Base-by-base conservation (phyloP, 1,140 invertebrate genomes). In the Drosophila sucinea region DNA sequence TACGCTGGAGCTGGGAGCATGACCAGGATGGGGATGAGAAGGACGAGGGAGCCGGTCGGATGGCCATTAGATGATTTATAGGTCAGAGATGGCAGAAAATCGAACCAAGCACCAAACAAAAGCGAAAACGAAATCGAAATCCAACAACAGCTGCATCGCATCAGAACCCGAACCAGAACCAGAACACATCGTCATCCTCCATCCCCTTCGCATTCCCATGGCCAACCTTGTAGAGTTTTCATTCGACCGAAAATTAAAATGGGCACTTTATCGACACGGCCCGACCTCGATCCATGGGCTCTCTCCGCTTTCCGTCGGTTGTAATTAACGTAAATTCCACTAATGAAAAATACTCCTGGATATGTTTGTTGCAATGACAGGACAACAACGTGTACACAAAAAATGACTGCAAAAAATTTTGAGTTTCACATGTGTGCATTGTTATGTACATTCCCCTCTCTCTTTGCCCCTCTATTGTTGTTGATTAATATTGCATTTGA, bases 51-150 rank as follows among this genome's bases (percentile, higher is more conserved):
- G 65, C 30, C 23, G 58, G 40, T 10, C 30, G 58, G 58, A 62
- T 30, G 79, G 67, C 84, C 83, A 86, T 86, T 86, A 86, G 83
- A 86, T 86, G 83, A 86, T 86, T 86, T 86, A 86, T 86, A 86
- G 83, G 83, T 86, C 83, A 86, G 79, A 72, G 51, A 67, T 60
- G 63, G 44, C 44, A 51, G 44, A 51, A 51, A 51, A 51, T 51
- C 44, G 44, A 51, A 51, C 44, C 78, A 72, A 57, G 55, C 33
- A 47, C 55, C 63, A 77, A 77, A 68, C 69, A 62, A 85, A 75
- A 70, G 55, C 73, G 55, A 79, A 78, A 69, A 54, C 61, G 64
- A 85, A 85, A 85, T 61, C 73, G 67, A 73, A 84, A 80, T 70
- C 66, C 72, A 66, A 77, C 68, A 82, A 65, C 71, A 73, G 76